phyloP scores from a whole-genome alignment of 2,113 vertebrate species.

The Azemiops feae region DNA sequence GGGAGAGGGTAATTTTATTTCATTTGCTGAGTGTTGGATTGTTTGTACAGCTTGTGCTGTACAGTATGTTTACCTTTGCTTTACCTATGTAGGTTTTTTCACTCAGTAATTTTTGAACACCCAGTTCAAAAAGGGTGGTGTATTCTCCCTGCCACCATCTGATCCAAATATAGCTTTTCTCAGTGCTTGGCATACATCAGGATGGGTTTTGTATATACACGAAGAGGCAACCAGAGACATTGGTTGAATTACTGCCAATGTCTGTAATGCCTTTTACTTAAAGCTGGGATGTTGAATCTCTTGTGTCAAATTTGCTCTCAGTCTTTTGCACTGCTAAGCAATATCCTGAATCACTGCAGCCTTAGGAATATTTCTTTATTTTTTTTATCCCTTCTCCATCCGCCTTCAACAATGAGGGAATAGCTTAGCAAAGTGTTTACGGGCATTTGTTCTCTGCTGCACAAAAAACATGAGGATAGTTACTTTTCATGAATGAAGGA shows the following conservation, averaged over 20 bases:
- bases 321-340: background rate
- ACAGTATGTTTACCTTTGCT: background rate
- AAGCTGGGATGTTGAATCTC: background rate
- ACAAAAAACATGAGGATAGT: background rate
- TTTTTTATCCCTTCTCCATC: background rate
- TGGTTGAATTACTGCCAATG: background rate
- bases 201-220: conserved; percentile 19
- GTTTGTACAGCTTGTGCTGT: background rate
- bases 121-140: background rate
- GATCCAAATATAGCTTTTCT: conserved; percentile 30
- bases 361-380: background rate
- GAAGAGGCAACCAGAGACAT: accelerated
- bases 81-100: background rate
- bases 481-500: background rate
- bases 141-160: conserved; percentile 6
- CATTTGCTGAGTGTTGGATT: background rate
- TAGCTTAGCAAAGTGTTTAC: accelerated
- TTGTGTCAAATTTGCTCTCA: background rate
- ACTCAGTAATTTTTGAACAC: accelerated
- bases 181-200: background rate
- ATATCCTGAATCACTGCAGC: background rate
- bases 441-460: background rate
- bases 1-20: background rate
- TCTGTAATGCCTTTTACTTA: background rate
- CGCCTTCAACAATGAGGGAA: background rate